Evolutionary conservation across 2,113 vertebrate genomes (phyloP).

Genomic region (Psilopsiagon aymara): DNA sequence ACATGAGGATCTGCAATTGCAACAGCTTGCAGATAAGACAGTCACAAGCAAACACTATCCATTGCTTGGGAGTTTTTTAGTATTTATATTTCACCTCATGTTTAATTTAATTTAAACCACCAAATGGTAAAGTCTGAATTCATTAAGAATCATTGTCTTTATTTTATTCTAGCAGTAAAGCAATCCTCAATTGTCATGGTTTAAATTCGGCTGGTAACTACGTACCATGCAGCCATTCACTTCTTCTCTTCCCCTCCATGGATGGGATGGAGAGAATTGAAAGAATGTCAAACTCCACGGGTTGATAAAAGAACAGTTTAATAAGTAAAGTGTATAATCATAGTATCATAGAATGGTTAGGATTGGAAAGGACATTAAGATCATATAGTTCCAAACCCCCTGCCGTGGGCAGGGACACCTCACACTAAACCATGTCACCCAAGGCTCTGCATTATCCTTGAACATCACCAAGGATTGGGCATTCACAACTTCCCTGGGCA

Average conservation of each 20-base stretch:
- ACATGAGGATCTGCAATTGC: not conserved
- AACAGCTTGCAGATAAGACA: not conserved
- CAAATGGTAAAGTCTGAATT: not conserved
- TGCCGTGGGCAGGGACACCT: too few species aligned
- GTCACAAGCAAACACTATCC: not conserved
- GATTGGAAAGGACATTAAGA: too few species aligned
- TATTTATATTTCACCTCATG: not conserved
- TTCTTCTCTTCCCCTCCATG: not conserved
- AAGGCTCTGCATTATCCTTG: too few species aligned
- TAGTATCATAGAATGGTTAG: too few species aligned
- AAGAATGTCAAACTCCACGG: not conserved
- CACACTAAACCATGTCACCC: too few species aligned
- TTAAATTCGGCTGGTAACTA: too few species aligned
- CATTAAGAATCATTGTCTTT: not conserved
- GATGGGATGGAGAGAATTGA: not conserved
- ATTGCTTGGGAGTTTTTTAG: not conserved
- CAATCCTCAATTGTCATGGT: not conserved
- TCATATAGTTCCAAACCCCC: too few species aligned
- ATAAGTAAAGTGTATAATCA: not conserved
- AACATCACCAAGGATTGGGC: too few species aligned
- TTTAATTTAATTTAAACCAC: not conserved
- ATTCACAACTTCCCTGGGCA: too few species aligned
- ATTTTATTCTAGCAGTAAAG: not conserved
- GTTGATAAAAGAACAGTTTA: not conserved
- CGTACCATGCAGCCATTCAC: not conserved